phyloP scores from a whole-genome alignment of 2,797 vertebrate genomes.

The Amazonetta brasiliensis region DNA sequence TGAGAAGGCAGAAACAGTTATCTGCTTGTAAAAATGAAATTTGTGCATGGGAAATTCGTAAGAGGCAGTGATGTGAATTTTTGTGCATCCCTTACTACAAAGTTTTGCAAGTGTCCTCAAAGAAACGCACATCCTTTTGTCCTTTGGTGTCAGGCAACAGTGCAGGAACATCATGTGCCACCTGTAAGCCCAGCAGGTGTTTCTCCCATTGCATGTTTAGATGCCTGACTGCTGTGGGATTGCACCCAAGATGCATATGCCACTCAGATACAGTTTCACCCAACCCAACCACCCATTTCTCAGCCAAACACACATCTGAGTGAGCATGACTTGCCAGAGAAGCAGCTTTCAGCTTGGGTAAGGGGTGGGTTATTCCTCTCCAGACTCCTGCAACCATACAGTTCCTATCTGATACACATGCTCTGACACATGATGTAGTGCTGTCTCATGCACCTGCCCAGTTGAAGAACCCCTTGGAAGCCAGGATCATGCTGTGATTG shows the following conservation, averaged over 20 bases:
- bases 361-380: background rate
- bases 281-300: background rate
- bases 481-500: background rate
- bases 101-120: background rate
- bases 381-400: background rate
- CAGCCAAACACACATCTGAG: background rate
- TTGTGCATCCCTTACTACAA: background rate
- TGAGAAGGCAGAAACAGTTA: background rate
- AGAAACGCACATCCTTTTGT: background rate
- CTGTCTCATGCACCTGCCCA: background rate
- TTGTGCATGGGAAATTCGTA: background rate
- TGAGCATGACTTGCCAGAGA: background rate
- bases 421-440: background rate
- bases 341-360: background rate
- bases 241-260: fast-evolving
- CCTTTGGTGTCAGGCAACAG: fast-evolving
- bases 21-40: background rate
- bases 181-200: background rate
- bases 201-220: background rate
- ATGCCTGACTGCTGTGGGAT: background rate
- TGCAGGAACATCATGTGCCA: background rate
- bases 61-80: background rate
- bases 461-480: background rate
- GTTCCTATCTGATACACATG: too few relatives aligned
- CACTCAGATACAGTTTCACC: background rate